Evolutionary conservation across 1,140 invertebrate genomes (phyloP).

Genomic region (Heliothis subflexa): DNA sequence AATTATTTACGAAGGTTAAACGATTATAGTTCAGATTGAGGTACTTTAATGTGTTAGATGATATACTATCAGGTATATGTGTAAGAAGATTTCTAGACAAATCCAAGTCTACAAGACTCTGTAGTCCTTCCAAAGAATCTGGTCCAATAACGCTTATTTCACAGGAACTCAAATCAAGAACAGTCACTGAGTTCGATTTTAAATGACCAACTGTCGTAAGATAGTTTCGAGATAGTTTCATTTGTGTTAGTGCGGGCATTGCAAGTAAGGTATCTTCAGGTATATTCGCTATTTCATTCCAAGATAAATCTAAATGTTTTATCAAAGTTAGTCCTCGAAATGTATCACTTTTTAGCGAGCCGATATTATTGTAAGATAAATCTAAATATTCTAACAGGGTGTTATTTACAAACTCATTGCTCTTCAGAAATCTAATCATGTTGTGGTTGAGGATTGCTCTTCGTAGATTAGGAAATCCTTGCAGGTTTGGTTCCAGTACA

Average conservation of each 20-base stretch:
- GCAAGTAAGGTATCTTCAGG: constrained; percentile 85
- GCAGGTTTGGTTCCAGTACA: constrained; percentile 87
- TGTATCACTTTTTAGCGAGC: constrained; percentile 83
- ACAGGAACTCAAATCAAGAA: constrained; percentile 87
- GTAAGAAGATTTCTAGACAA: constrained; percentile 87
- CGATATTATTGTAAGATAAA: constrained; percentile 88
- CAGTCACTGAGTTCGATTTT: constrained; percentile 85
- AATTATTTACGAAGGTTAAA: constrained; percentile 84
- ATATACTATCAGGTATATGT: constrained; percentile 86
- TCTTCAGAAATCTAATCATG: constrained; percentile 85
- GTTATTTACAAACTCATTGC: constrained; percentile 88
- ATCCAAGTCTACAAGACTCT: constrained; percentile 85
- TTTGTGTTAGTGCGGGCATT: constrained; percentile 86
- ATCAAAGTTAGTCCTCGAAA: constrained; percentile 87
- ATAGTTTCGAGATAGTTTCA: constrained; percentile 89
- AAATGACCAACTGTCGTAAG: constrained; percentile 87
- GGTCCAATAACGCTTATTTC: constrained; percentile 87
- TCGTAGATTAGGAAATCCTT: constrained; percentile 87
- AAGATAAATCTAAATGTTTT: constrained; percentile 88
- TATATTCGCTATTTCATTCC: constrained; percentile 88
- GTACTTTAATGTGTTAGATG: constrained; percentile 85
- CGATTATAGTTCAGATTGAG: constrained; percentile 88
- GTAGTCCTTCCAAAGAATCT: constrained; percentile 85
- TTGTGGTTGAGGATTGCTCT: constrained; percentile 88
- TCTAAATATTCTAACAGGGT: constrained; percentile 88